Evolutionary conservation across 2,797 vertebrate species (phyloP), one percentile per base, ranked within the genome.

Genomic region (Darevskia mixta): DNA sequence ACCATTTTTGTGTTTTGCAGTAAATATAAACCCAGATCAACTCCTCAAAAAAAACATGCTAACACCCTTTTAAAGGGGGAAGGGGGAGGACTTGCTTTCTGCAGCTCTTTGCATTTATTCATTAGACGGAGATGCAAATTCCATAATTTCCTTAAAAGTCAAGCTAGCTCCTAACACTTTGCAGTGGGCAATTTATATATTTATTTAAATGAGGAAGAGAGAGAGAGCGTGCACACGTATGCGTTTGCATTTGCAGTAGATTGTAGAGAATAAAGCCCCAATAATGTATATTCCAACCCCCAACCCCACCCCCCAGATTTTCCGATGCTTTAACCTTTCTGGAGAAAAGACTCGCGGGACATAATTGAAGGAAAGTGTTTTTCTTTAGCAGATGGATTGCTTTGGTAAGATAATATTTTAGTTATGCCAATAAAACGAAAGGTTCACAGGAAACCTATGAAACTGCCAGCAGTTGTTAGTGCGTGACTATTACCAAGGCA

Each of bases 401-500:
- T 96, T 96, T 96, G 95, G 93, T 95, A 94, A 95, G 96, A 96
- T 97, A 96, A 95, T 97, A 96, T 97, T 97, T 97, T 95, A 95
- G 96, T 96, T 96, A 95, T 96, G 96, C 96, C 97, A 97, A 95
- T 97, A 97, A 97, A 97, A 97, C 91, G 96, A 97, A 97, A 94
- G 96, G 96, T 98, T 98, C 97, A 96, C 97, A 97, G 95, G 97
- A 95, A 97, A 96, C 95, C 55, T 95, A 97, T 97, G 95, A 97
- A 96, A 96, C 94, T 92, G 95, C 96, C 92, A 95, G 95, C 95
- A 97, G 97, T 97, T 98, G 98, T 98, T 98, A 98, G 98, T 97
- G 97, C 97, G 97, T 77, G 96, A 97, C 97, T 97, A 97, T 98
- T 98, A 97, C 96, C 96, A 96, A 97, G 97, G 97, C 97, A 98